Conservation (phyloP, 1,140 invertebrate genomes). For the Drosophila rhopaloa region DNA sequence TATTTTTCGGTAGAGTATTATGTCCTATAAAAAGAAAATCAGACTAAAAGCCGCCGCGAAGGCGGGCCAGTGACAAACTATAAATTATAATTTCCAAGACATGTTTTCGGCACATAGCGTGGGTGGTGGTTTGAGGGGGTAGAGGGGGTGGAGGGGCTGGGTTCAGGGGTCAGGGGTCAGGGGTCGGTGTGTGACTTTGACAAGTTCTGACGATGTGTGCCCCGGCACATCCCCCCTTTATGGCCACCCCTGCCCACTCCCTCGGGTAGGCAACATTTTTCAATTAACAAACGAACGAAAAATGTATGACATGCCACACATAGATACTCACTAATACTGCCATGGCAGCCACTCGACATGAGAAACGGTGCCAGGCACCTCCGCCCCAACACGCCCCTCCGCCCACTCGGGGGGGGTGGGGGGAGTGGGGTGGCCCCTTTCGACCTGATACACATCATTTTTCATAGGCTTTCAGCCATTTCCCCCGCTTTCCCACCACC, state of each 20-base stretch:
- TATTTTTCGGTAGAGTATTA: neutral
- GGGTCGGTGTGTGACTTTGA: slow-evolving; percentile 63
- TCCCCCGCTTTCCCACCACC: slow-evolving; percentile 25
- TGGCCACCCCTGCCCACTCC: neutral
- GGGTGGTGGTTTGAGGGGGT: too few species aligned
- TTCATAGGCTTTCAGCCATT: slow-evolving; percentile 64
- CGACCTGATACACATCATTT: slow-evolving; percentile 59
- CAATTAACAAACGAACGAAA: slow-evolving; percentile 83
- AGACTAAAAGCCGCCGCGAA: slow-evolving; percentile 33
- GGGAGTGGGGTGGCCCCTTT: neutral
- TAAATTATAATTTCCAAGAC: slow-evolving; percentile 82
- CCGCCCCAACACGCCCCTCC: neutral
- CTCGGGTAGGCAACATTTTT: slow-evolving; percentile 79
- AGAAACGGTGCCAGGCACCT: slow-evolving; percentile 61
- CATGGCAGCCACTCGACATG: slow-evolving; percentile 35
- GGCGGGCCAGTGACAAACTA: slow-evolving; percentile 49
- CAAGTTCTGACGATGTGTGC: slow-evolving; percentile 75
- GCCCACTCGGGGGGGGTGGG: neutral
- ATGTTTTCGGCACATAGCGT: slow-evolving; percentile 55
- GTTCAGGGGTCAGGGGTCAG: neutral
- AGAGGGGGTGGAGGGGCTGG: neutral
- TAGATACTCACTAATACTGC: slow-evolving; percentile 50
- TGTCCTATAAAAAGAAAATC: slow-evolving; percentile 34
- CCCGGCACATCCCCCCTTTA: slow-evolving; percentile 19
- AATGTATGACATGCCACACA: slow-evolving; percentile 78